Conservation (phyloP, 2,113 vertebrate genomes). For the Tragelaphus strepsiceros region DNA sequence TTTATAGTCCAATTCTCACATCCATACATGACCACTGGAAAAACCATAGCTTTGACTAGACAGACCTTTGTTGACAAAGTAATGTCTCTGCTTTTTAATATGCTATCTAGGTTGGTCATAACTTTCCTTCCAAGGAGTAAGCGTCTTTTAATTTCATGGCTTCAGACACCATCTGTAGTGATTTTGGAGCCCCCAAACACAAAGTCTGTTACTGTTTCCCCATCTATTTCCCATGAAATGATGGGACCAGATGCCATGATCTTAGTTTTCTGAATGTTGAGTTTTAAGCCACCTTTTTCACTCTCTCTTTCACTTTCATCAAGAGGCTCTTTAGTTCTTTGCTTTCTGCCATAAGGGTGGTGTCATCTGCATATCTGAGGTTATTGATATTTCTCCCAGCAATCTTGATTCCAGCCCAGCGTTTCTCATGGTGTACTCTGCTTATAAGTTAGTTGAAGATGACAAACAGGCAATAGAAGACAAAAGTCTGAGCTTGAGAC, state of each 20-base stretch:
- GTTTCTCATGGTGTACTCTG: not conserved
- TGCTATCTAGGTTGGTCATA: not conserved
- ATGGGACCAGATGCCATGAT: not conserved
- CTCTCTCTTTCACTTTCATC: not conserved
- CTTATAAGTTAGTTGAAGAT: too few species aligned
- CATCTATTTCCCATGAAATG: not conserved
- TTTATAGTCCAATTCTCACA: not conserved
- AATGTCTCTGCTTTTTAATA: not conserved
- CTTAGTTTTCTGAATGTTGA: not conserved
- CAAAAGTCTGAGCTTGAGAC: too few species aligned
- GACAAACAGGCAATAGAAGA: too few species aligned
- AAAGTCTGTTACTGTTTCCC: not conserved
- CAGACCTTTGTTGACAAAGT: not conserved
- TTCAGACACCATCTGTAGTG: not conserved
- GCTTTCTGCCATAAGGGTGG: not conserved
- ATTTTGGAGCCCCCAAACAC: not conserved
- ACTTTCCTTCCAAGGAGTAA: not conserved
- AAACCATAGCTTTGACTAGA: not conserved
- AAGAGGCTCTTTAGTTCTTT: not conserved
- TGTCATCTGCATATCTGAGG: not conserved
- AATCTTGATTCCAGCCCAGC: not conserved
- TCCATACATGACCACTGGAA: not conserved
- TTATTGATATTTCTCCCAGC: rapidly evolving
- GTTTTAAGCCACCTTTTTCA: not conserved
- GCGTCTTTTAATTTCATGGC: not conserved